Evolutionary conservation across 2,888 invertebrate genomes (phyloP), one percentile per base, ranked within the genome.

Genomic region (Cataglyphis altisquamis): DNA sequence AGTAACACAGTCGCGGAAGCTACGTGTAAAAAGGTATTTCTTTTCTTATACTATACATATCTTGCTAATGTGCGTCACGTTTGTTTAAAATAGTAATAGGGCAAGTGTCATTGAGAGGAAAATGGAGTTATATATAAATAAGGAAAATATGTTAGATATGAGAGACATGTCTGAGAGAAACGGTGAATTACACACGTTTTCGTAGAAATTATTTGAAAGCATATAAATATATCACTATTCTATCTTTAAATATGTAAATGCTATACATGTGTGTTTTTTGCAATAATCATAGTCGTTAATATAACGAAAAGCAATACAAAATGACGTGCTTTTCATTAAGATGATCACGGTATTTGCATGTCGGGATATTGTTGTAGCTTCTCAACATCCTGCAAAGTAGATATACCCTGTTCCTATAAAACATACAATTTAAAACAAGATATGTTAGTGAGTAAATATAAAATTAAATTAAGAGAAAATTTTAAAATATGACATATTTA

Each of bases 351-450:
- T 85, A 94, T 89, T 63, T 90, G 87, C 64, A 94, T 84, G 84
- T 94, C 94, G 12, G 92, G 88, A 25, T 88, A 88, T 78, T 91
- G 87, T 87, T 94, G 94, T 78, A 96, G 88, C 90, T 95, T 95
- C 91, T 96, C 96, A 73, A 97, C 96, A 92, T 97, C 97, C 39
- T 96, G 96, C 88, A 97, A 92, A 8, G 97, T 97, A 85, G 97
- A 97, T 90, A 97, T 96, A 72, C 97, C 97, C 88, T 97, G 97
- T 86, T 97, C 94, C 94, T 94, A 84, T 36, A 68, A 84, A 83
- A 72, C 57, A 85, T 4, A 70, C 25, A 83, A 83, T 55, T 57
- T 3, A 9, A 57, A 75, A n/a, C 5, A 18, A 72, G 70, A 64
- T 64, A 68, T 4, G 1, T 32, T 21, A 80, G 48, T 52, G 10